These are phyloP conservation scores for Cynopterus brachyotis DNA, from an alignment of 2,113 vertebrate genomes.

Conservation along the genomic window DNA sequence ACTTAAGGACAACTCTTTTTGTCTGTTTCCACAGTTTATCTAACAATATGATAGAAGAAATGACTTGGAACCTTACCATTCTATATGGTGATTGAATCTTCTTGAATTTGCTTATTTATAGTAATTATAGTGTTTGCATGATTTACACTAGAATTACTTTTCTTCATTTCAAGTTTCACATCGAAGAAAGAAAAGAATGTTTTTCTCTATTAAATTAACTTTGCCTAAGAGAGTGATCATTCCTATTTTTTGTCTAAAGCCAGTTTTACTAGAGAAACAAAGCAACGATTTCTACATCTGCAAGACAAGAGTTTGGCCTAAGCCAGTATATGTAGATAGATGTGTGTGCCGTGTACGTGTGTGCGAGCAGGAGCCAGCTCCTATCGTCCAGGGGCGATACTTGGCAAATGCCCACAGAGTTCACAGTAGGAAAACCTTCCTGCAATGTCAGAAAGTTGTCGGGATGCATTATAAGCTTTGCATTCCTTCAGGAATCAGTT, in stretches of 20 bases:
- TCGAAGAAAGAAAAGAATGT: constrained; percentile 89
- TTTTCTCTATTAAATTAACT: constrained; percentile 91
- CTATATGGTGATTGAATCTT: constrained; percentile 99
- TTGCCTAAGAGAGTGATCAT: constrained; percentile 89
- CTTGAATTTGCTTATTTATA: constrained; percentile 96
- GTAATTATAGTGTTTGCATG: constrained; percentile 97
- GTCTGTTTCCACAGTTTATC: constrained; percentile 99
- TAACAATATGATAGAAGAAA: constrained; percentile 99
- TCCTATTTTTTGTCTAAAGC: constrained; percentile 90
- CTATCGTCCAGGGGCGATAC: constrained; percentile 92
- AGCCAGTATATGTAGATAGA: constrained; percentile 83
- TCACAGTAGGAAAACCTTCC: constrained; percentile 91
- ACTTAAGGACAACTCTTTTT: constrained; percentile 89
- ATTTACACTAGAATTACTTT: constrained; percentile 98
- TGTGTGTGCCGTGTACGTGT: constrained; percentile 81
- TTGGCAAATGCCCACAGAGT: constrained; percentile 93
- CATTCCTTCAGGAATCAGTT: constrained; percentile 92
- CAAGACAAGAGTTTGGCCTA: constrained; percentile 89
- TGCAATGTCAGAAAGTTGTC: constrained; percentile 86
- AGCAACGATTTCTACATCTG: constrained; percentile 95
- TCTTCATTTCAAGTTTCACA: constrained; percentile 97
- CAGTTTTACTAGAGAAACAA: constrained; percentile 92
- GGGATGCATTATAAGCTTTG: constrained; percentile 90
- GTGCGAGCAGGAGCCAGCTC: constrained; percentile 87
- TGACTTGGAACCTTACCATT: constrained; percentile 94